phyloP scores from a whole-genome alignment of 1,140 invertebrate genomes.

The Psilanteris sp. region DNA sequence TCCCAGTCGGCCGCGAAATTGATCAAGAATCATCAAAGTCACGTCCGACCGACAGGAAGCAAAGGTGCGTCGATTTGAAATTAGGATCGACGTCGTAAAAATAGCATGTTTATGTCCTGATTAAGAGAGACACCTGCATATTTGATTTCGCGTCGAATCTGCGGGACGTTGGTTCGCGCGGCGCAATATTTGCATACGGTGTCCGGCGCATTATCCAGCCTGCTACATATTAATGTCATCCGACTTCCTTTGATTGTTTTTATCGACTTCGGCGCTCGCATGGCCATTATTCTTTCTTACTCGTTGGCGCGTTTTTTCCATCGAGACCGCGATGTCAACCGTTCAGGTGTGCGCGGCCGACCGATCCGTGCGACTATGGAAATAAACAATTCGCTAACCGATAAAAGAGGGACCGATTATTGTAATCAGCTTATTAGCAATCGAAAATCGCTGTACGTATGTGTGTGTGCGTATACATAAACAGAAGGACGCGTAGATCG shows the following conservation, averaged over 20 bases:
- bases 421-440: too few species aligned
- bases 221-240: conserved; percentile 74
- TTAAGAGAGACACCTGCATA: conserved; percentile 56
- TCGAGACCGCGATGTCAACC: conserved; percentile 5
- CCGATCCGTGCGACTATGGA: too few species aligned
- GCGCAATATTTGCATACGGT: conserved; percentile 74
- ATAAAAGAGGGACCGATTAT: too few species aligned
- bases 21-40: neutral
- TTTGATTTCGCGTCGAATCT: conserved; percentile 53
- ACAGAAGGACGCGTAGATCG: too few species aligned
- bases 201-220: conserved; percentile 47
- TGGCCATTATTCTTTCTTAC: conserved; percentile 30
- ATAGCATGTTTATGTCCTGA: conserved; percentile 43
- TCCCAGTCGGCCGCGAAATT: too few species aligned
- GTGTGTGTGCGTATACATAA: too few species aligned
- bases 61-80: conserved; percentile 22
- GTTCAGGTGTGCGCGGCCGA: too few species aligned
- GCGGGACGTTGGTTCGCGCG: conserved; percentile 42
- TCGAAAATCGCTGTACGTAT: too few species aligned
- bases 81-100: conserved; percentile 31
- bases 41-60: neutral
- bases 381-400: too few species aligned
- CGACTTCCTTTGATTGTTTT: conserved; percentile 78
- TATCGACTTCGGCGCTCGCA: conserved; percentile 62
- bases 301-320: conserved; percentile 2